Evolutionary conservation across 2,888 invertebrate genomes (phyloP).

Genomic region (Entomobrya multifasciata): DNA sequence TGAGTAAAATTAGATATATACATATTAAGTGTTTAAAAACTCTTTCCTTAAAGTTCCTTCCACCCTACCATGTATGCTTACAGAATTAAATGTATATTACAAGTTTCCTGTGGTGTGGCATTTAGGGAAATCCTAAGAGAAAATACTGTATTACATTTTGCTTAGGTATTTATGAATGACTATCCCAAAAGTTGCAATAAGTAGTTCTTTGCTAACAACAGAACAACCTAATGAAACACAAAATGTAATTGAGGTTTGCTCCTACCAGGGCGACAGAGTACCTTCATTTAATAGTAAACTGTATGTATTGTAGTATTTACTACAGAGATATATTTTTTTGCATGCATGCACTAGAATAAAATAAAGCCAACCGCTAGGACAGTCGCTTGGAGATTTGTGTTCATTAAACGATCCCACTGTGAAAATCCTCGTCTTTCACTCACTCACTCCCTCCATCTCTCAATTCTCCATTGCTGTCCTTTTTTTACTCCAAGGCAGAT

Average conservation of each 20-base stretch:
- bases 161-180: neutral
- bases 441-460: conserved; percentile 15
- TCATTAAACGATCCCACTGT: conserved; percentile 43
- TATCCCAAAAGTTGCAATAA: too few species aligned
- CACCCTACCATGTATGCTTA: too few species aligned
- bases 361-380: neutral
- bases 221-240: neutral
- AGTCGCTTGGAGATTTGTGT: conserved; percentile 32
- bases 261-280: conserved; percentile 18
- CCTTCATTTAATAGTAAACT: neutral
- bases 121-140: too few species aligned
- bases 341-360: neutral
- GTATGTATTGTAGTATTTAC: neutral
- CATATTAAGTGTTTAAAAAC: too few species aligned
- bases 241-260: conserved; percentile 37
- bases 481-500: neutral
- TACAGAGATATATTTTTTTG: too few species aligned
- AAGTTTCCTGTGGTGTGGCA: neutral
- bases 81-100: conserved; percentile 3
- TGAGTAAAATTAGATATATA: neutral
- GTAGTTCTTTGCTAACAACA: too few species aligned
- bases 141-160: neutral
- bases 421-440: conserved; percentile 13
- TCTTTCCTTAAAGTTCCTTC: too few species aligned
- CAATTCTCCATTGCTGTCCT: neutral